These are phyloP conservation scores for Barypeithes pellucidus DNA, from an alignment of 2,888 invertebrate genomes.

Conservation along the genomic window DNA sequence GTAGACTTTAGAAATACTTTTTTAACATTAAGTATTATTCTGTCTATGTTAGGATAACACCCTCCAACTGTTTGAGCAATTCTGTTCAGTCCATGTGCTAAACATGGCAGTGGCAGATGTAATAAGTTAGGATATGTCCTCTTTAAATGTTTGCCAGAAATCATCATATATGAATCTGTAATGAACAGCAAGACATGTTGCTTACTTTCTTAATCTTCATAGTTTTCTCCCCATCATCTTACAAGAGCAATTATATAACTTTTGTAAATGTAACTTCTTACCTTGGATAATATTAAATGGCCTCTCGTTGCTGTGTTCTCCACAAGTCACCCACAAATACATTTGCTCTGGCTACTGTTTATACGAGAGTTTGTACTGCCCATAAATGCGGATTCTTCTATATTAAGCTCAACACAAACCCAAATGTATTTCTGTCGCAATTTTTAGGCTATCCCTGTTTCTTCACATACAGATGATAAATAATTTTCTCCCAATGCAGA, in stretches of 20 bases:
- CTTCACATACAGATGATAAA: not conserved
- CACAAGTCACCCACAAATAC: slow-evolving; percentile 26
- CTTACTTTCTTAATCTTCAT: not conserved
- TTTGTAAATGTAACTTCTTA: slow-evolving; percentile 15
- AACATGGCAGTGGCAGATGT: slow-evolving; percentile 62
- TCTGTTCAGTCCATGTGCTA: slow-evolving; percentile 61
- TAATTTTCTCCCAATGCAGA: slow-evolving; percentile 18
- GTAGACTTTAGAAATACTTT: slow-evolving; percentile 63
- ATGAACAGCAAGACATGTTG: slow-evolving; percentile 43
- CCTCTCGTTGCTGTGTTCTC: not conserved
- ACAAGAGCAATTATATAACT: slow-evolving; percentile 28
- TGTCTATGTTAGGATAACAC: slow-evolving; percentile 58
- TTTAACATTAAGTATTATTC: slow-evolving; percentile 58
- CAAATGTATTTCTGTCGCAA: slow-evolving; percentile 21
- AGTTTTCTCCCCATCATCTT: not conserved
- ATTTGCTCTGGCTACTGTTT: slow-evolving; percentile 4
- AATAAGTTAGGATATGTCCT: slow-evolving; percentile 59
- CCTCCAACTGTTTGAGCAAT: slow-evolving; percentile 60
- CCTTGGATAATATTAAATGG: slow-evolving; percentile 25
- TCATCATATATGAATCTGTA: slow-evolving; percentile 58
- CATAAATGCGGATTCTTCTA: slow-evolving; percentile 11
- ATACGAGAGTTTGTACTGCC: too few species aligned
- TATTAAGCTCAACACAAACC: slow-evolving; percentile 26
- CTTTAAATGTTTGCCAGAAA: slow-evolving; percentile 57
- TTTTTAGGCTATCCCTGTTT: slow-evolving; percentile 5